Evolutionary conservation across 2,797 vertebrate species (phyloP), one percentile per base, ranked within the genome.

Genomic region (Peromyscus aztecus): DNA sequence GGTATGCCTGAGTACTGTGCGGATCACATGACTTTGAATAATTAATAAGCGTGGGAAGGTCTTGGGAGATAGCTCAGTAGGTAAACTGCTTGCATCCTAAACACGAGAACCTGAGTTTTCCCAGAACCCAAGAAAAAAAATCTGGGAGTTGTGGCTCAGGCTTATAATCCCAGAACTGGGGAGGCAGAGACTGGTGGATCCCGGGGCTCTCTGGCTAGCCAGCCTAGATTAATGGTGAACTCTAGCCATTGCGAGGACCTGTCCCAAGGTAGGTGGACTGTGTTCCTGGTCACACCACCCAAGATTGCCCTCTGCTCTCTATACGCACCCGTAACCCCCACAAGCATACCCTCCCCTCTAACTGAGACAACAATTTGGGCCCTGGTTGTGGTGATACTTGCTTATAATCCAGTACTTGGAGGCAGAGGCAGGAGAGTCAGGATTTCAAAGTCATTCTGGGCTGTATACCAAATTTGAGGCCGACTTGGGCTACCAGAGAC

Each of bases 1-100:
- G 99, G 99, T 99, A 99, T 6, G 95, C 61, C 63, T 88, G 40
- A 67, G 11, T 16, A 10, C 24, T 90, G 9, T 46, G 57, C 81
- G 40, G 4, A 49, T 78, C 24, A 8, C 13, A 23, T 89, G 67
- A 82, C 67, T 34, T 37, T 78, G 12, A 71, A 43, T 69, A 93
- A 89, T 52, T 57, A 81, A 37, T 94, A 69, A 91, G 43, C 34
- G 8, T 43, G 63, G 43, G 65, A 43, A 52, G 16, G 52, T 55
- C 55, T 89, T 59, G 27, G 69, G 52, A 29, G 69, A 14, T 21
- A 89, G 17, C 17, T 34, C 10, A 31, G 37, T 59, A 9, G n/a
- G 3, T 43, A 59, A 59, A 61, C 19, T 59, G 52, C 37, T 59
- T 89, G 27, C 37, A 55, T 19, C 27, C 52, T 17, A 89, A 59